phyloP scores from a whole-genome alignment of 2,113 vertebrate genomes.

The Toxostoma redivivum region DNA sequence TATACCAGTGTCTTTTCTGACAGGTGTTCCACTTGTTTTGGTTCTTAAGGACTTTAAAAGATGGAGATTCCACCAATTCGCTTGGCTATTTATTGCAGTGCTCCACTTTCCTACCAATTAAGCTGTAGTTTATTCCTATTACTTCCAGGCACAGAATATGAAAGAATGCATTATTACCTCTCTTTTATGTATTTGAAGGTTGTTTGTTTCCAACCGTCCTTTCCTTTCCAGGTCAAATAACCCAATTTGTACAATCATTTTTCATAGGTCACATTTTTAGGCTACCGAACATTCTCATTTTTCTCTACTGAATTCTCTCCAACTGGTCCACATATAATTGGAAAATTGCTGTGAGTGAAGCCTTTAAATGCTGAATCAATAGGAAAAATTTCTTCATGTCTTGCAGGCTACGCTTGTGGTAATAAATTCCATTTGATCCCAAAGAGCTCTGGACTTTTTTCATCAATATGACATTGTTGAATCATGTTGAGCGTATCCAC shows the following conservation, averaged over 20 bases:
- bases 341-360: constrained; percentile 20
- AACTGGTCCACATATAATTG: not conserved
- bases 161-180: not conserved
- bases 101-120: not conserved
- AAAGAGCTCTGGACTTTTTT: not conserved
- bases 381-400: not conserved
- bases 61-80: not conserved
- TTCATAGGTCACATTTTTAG: not conserved
- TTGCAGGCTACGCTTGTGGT: not conserved
- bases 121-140: not conserved
- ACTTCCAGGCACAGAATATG: not conserved
- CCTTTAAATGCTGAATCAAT: constrained; percentile 36
- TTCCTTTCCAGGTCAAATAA: constrained; percentile 20
- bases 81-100: not conserved
- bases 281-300: not conserved
- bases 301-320: constrained; percentile 2
- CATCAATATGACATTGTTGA: not conserved
- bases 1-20: constrained; percentile 15
- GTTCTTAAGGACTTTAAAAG: not conserved
- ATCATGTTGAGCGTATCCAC: not conserved
- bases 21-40: not conserved
- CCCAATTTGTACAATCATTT: not conserved
- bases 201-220: not conserved
- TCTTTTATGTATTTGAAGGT: not conserved
- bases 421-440: not conserved